Evolutionary conservation across 2,797 vertebrate species (phyloP).

Genomic region (Gouania willdenowi): DNA sequence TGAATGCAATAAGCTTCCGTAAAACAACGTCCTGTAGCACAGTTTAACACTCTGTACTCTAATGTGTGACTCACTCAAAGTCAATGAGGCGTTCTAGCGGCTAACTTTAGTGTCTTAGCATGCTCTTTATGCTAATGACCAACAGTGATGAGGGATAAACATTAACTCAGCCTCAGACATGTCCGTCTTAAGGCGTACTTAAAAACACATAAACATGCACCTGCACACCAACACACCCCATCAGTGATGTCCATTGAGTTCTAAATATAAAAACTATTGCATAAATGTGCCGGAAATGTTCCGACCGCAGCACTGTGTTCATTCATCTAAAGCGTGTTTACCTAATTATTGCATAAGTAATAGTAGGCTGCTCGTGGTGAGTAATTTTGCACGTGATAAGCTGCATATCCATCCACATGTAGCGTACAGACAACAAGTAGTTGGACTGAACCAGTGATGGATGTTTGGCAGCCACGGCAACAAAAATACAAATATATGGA

Average conservation of each 20-base stretch:
- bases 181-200: slow-evolving; percentile 17
- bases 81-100: slow-evolving; percentile 27
- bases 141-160: slow-evolving; percentile 28
- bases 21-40: too few relatives aligned
- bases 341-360: slow-evolving; percentile 33
- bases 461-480: too few relatives aligned
- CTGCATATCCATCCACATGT: slow-evolving; percentile 24
- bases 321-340: slow-evolving; percentile 4
- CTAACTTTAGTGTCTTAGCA: not conserved
- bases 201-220: slow-evolving; percentile 41
- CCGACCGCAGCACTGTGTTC: slow-evolving; percentile 10
- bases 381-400: slow-evolving; percentile 29
- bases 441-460: too few relatives aligned
- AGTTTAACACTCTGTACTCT: slow-evolving; percentile 1
- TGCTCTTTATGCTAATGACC: slow-evolving; percentile 29
- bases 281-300: slow-evolving; percentile 17
- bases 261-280: slow-evolving; percentile 25
- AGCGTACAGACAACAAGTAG: too few relatives aligned
- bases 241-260: slow-evolving; percentile 1
- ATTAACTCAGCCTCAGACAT: slow-evolving; percentile 34
- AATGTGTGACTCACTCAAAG: slow-evolving; percentile 19
- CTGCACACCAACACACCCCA: slow-evolving; percentile 37
- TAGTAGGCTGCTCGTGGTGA: slow-evolving; percentile 33
- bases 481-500: too few relatives aligned
- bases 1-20: too few relatives aligned